Evolutionary conservation across 1,140 invertebrate genomes (phyloP).

Genomic region (Drosophila ananassae): DNA sequence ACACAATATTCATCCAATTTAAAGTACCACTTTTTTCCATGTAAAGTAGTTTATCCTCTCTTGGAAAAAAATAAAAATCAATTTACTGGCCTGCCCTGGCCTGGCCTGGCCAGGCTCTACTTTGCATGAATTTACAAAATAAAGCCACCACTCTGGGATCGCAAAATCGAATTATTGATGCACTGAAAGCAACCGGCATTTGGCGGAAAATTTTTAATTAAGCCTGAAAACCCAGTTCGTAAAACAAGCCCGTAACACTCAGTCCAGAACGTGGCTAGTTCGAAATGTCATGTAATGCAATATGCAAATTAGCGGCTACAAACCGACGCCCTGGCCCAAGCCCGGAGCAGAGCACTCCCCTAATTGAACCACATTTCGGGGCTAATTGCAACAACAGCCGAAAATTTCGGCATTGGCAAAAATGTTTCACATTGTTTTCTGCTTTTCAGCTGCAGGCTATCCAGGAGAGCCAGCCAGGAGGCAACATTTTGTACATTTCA

Average conservation of each 20-base stretch:
- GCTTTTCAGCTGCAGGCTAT: slow-evolving; percentile 10
- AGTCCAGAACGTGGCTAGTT: slow-evolving; percentile 28
- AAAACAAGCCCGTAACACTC: neutral
- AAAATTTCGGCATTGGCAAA: slow-evolving; percentile 23
- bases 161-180: slow-evolving; percentile 28
- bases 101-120: neutral
- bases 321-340: slow-evolving; percentile 7
- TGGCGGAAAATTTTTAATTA: slow-evolving; percentile 44
- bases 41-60: too few species aligned
- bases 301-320: slow-evolving; percentile 55
- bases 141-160: slow-evolving; percentile 11
- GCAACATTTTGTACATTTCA: slow-evolving; percentile 28
- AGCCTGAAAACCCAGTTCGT: slow-evolving; percentile 20
- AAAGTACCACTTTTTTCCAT: neutral
- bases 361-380: slow-evolving; percentile 52
- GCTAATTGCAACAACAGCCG: slow-evolving; percentile 46
- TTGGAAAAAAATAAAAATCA: slow-evolving; percentile 2
- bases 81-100: neutral
- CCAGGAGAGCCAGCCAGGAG: slow-evolving; percentile 4
- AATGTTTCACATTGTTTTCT: slow-evolving; percentile 14
- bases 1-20: neutral
- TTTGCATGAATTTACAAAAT: slow-evolving; percentile 12
- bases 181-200: slow-evolving; percentile 15
- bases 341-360: slow-evolving; percentile 26
- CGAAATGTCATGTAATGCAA: slow-evolving; percentile 45